Conservation (phyloP, 1,140 invertebrate genomes). For the Lordiphosa clarofinis region DNA sequence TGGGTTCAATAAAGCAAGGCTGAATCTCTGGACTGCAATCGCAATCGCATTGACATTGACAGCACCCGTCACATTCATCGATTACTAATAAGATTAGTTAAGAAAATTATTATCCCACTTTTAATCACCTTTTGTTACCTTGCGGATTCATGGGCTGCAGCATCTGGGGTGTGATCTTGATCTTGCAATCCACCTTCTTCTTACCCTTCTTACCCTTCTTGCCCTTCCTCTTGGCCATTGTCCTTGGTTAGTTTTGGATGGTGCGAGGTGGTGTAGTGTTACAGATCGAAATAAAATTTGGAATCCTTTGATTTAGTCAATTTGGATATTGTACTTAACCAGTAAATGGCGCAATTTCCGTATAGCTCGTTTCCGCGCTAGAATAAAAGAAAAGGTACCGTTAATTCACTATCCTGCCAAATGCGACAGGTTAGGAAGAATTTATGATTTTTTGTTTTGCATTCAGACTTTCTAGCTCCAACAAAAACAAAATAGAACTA, state of each 20-base stretch:
- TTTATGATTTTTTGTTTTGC: too few relatives aligned
- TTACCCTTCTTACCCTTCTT: conserved; percentile 62
- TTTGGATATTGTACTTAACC: conserved; percentile 71
- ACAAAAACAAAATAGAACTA: conserved; percentile 3
- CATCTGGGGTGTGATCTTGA: conserved; percentile 35
- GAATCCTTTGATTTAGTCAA: conserved; percentile 46
- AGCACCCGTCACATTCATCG: conserved; percentile 46
- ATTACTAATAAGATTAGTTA: neutral
- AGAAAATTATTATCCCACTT: too few relatives aligned
- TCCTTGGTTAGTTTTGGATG: conserved; percentile 14
- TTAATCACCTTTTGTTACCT: neutral
- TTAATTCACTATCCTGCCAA: neutral
- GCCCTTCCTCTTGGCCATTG: conserved; percentile 58
- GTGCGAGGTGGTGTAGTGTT: neutral
- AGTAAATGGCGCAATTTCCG: conserved; percentile 66
- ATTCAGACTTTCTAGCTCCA: too few relatives aligned
- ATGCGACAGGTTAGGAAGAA: too few relatives aligned
- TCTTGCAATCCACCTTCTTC: conserved; percentile 30
- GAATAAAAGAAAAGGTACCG: conserved; percentile 2
- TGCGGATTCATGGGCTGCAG: conserved; percentile 26
- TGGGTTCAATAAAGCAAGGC: conserved; percentile 62
- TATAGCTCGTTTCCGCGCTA: conserved; percentile 56
- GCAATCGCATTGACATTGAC: conserved; percentile 47
- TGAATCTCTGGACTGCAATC: conserved; percentile 63
- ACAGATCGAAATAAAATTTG: conserved; percentile 31